Conservation (phyloP, 2,888 invertebrate species). For the Lydus trimaculatus region DNA sequence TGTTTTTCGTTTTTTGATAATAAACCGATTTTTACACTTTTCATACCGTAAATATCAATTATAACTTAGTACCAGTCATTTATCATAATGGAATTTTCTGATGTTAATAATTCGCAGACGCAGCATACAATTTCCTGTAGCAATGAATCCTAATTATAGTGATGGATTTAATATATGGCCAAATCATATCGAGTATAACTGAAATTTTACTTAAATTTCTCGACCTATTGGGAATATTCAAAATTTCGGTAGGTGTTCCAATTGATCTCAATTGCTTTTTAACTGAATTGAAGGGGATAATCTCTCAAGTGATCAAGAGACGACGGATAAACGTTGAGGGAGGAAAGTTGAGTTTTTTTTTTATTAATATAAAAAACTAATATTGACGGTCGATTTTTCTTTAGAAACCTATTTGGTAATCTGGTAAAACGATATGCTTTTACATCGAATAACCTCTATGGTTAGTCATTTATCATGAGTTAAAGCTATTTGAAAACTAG, state of each 20-base stretch:
- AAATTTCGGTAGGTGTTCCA: conserved; percentile 10
- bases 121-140: conserved; percentile 21
- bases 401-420: conserved; percentile 30
- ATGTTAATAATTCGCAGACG: conserved; percentile 29
- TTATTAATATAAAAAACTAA: conserved; percentile 26
- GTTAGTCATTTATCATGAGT: conserved; percentile 25
- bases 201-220: conserved; percentile 18
- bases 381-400: conserved; percentile 31
- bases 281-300: background rate
- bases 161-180: conserved; percentile 31
- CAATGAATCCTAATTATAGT: conserved; percentile 43
- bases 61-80: conserved; percentile 34
- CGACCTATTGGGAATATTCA: conserved; percentile 15
- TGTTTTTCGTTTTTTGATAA: background rate
- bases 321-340: too few species aligned
- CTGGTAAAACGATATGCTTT: conserved; percentile 33
- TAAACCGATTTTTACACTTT: conserved; percentile 32
- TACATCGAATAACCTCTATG: conserved; percentile 28
- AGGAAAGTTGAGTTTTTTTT: conserved; percentile 21
- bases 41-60: conserved; percentile 46
- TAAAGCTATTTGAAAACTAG: conserved; percentile 20
- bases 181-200: conserved; percentile 29
- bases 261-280: background rate
- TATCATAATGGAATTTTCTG: conserved; percentile 40
- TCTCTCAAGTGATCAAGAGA: background rate